Conservation (phyloP, 2,888 invertebrate genomes). For the Merodon equestris region DNA sequence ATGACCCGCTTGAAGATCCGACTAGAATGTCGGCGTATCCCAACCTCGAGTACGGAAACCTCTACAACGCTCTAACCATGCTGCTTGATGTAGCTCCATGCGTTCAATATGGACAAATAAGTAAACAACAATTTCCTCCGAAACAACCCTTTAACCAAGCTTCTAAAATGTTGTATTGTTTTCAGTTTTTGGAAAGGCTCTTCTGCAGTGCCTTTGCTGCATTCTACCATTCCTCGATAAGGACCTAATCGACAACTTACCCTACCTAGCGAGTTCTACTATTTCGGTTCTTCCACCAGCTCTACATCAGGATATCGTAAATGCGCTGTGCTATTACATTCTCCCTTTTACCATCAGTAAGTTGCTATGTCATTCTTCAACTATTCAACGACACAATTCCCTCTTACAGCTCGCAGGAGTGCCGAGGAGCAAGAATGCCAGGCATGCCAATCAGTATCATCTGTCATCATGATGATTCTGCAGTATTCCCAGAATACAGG, state of each 20-base stretch:
- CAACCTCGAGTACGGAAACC: conserved; percentile 96
- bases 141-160: too few species aligned
- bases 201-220: conserved; percentile 96
- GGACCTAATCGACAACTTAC: conserved; percentile 96
- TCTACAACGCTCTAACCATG: conserved; percentile 91
- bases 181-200: conserved; percentile 94
- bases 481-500: conserved; percentile 96
- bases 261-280: conserved; percentile 95
- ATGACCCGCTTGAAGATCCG: conserved; percentile 90
- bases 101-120: conserved; percentile 92
- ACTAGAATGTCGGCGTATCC: conserved; percentile 95
- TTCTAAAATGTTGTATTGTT: conserved; percentile 54
- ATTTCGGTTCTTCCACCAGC: conserved; percentile 94
- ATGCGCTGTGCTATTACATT: conserved; percentile 96
- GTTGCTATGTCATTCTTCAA: conserved; percentile 74
- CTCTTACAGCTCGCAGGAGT: conserved; percentile 82
- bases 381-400: too few species aligned
- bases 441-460: conserved; percentile 91
- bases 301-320: conserved; percentile 96
- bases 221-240: conserved; percentile 97
- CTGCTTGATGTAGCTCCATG: conserved; percentile 94
- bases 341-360: conserved; percentile 96
- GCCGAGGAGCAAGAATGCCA: conserved; percentile 87
- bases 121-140: conserved; percentile 79
- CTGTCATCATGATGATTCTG: conserved; percentile 98